Percentiles rank a stretch among this genome's conserved stretches.
These are phyloP conservation scores for Schizotus pectinicornis DNA, from an alignment of 2,888 invertebrate species.

Conservation along the genomic window DNA sequence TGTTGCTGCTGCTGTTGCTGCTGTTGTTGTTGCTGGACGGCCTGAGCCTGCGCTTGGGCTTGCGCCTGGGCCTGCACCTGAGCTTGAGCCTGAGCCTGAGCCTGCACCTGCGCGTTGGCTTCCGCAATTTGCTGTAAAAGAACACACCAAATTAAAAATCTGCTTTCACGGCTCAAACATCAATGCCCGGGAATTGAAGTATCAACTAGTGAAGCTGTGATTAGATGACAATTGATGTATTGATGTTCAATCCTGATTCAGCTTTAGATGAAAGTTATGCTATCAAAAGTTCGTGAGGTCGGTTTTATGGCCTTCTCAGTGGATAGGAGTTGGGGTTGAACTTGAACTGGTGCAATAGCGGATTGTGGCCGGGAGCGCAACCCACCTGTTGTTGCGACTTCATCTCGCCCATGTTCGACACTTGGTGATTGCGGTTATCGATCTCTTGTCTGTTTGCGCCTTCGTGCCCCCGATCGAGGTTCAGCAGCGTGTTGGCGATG, in stretches of 20 bases:
- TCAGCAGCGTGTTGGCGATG: conserved; percentile 68
- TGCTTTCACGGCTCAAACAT: too few relatives aligned
- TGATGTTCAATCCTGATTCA: too few relatives aligned
- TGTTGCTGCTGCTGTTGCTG: conserved; percentile 58
- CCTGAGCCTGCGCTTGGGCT: conserved; percentile 40
- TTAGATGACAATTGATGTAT: too few relatives aligned
- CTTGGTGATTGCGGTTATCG: conserved; percentile 23
- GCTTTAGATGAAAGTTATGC: too few relatives aligned
- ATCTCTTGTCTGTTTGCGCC: conserved; percentile 24
- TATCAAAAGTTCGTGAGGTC: not conserved
- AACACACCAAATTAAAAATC: not conserved
- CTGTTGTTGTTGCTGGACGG: conserved; percentile 52
- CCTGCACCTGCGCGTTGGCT: conserved; percentile 45
- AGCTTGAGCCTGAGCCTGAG: conserved; percentile 45
- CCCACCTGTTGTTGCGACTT: conserved; percentile 50
- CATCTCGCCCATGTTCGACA: conserved; percentile 52
- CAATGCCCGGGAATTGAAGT: too few relatives aligned
- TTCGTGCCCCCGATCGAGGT: conserved; percentile 65
- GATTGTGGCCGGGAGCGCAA: not conserved
- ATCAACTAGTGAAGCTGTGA: too few relatives aligned
- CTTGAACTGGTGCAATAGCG: not conserved
- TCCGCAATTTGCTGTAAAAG: conserved; percentile 48
- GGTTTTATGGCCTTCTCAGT: not conserved
- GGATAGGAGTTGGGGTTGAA: not conserved
- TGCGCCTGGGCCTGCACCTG: conserved; percentile 46